Evolutionary conservation across 2,797 vertebrate species (phyloP), one percentile per base, ranked within the genome.

Genomic region (Erethizon dorsatum): DNA sequence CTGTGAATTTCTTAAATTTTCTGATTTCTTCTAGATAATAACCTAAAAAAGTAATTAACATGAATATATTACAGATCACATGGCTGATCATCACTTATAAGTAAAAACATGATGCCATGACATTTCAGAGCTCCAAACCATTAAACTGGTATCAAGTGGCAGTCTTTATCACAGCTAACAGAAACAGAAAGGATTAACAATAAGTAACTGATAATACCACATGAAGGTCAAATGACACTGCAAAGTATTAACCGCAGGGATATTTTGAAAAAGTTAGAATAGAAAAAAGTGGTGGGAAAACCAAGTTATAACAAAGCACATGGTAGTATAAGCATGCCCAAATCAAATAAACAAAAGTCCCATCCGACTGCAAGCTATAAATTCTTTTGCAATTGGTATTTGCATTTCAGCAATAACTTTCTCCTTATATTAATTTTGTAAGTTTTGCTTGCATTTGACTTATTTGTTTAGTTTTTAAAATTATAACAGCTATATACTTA

Each of bases 1-100:
- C 57, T 85, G 11, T 73, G 63, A 90, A 83, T 92, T 93, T 97
- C 84, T 83, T 90, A 67, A 88, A 88, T 69, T 88, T 13, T 90
- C 33, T 69, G 28, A 69, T 82, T 95, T 92, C 67, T 82, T 94
- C 52, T 90, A 88, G 33, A 88, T 41, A 52, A 61, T 50, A 97
- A 50, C 4, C 24, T 88, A 4, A 87, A 93, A 73, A 89, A 77
- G 75, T 50, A 92, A 82, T 41, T 77, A 91, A 82, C 59, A 65
- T 33, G 31, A 88, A 67, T 41, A 94, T 78, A 78, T 88, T 82
- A 52, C 57, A 83, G 47, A 86, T 69, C 47, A 93, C 22, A 73
- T 73, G 37, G 41, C 67, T 85, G 37, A 37, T 4, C 61, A 90
- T 52, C 20, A 63, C n/a, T 85, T 79, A 47, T 37, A 89, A 71